Evolutionary conservation across 2,113 vertebrate genomes (phyloP).

Genomic region (Bothrops jararaca): DNA sequence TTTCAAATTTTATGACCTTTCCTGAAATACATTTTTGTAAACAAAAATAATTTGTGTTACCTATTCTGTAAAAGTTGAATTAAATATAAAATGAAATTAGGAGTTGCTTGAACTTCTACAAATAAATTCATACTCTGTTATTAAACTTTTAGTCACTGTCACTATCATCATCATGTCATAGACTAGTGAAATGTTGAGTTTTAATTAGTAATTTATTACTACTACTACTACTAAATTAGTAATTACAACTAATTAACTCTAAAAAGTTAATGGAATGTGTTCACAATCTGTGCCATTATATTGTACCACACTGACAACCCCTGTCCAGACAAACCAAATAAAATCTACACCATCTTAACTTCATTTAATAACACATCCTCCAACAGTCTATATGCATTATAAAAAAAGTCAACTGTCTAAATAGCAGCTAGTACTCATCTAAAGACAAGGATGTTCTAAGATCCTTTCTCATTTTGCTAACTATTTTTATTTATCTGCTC

Average conservation of each 20-base stretch:
- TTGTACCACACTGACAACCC: neutral
- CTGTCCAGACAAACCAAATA: neutral
- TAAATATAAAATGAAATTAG: neutral
- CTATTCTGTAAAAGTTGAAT: neutral
- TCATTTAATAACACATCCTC: neutral
- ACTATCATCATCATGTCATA: neutral
- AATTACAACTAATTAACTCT: neutral
- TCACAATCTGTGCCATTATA: neutral
- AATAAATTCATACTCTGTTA: neutral
- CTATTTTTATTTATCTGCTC: neutral
- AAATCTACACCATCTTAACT: neutral
- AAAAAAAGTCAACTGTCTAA: neutral
- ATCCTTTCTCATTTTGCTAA: neutral
- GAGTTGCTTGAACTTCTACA: neutral
- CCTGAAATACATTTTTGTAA: neutral
- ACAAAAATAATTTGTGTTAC: neutral
- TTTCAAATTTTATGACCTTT: neutral
- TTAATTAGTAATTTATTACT: neutral
- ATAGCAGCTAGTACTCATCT: neutral
- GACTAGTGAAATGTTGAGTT: neutral
- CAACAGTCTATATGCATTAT: too few species aligned
- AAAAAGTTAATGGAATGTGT: neutral
- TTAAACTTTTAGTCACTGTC: neutral
- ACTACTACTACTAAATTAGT: neutral
- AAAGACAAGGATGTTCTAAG: neutral